Evolutionary conservation across 2,797 vertebrate species (phyloP).

Genomic region (Chloroceryle inda): DNA sequence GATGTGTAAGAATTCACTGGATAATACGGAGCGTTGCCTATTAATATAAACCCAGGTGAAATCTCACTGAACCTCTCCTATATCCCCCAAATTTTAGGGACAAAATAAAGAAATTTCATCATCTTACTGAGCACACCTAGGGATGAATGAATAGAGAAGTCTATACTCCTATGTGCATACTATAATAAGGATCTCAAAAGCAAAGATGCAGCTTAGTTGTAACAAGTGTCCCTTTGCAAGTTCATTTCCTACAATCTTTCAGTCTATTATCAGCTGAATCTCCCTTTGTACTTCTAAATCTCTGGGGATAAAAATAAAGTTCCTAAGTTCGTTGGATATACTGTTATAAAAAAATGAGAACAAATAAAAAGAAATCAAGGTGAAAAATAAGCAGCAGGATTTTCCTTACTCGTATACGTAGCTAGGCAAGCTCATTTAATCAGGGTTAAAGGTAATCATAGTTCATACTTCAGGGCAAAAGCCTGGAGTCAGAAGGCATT

Average conservation of each 20-base stretch:
- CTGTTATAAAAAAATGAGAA: not conserved
- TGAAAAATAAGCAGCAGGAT: not conserved
- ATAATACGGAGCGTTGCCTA: not conserved
- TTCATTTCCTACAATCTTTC: not conserved
- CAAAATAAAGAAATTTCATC: not conserved
- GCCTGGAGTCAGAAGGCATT: conserved; percentile 35
- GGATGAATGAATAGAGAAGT: not conserved
- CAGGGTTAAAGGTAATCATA: conserved; percentile 15
- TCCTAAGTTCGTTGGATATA: not conserved
- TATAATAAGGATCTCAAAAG: not conserved
- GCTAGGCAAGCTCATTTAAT: not conserved
- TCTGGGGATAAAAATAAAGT: not conserved
- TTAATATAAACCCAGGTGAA: not conserved
- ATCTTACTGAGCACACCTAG: not conserved
- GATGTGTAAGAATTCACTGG: not conserved
- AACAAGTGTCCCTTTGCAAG: not conserved
- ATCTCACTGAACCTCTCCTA: not conserved
- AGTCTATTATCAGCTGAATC: not conserved
- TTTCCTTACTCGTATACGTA: not conserved
- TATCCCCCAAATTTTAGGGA: not conserved
- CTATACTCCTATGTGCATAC: not conserved
- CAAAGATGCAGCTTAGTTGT: not conserved
- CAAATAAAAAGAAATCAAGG: not conserved
- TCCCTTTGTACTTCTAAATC: not conserved
- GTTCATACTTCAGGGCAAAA: conserved; percentile 27